Evolutionary conservation across 2,888 invertebrate species (phyloP).

Genomic region (Lasioglossum vierecki): DNA sequence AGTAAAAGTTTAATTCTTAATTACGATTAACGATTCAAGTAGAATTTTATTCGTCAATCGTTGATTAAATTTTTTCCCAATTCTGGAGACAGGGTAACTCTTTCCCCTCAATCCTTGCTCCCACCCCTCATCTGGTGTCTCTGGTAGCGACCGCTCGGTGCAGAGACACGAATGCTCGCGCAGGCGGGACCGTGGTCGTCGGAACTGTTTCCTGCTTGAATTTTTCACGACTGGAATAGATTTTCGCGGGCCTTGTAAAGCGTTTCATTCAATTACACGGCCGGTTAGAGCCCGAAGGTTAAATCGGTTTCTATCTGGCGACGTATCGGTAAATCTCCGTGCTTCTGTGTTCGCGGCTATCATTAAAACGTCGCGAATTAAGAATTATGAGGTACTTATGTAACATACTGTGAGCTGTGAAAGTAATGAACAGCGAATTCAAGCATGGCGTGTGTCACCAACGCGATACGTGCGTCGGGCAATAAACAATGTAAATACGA

Average conservation of each 20-base stretch:
- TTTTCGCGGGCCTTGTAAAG: constrained; percentile 10
- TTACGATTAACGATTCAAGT: too few relatives aligned
- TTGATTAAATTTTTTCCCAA: too few relatives aligned
- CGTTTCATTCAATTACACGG: constrained; percentile 30
- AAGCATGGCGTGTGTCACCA: constrained; percentile 53
- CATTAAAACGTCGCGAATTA: constrained; percentile 64
- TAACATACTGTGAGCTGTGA: constrained; percentile 56
- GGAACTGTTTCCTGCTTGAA: not conserved
- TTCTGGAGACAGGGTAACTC: too few relatives aligned
- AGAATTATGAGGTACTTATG: constrained; percentile 61
- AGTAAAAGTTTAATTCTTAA: too few relatives aligned
- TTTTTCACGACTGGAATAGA: not conserved
- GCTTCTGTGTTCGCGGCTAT: constrained; percentile 60
- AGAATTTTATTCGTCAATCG: too few relatives aligned
- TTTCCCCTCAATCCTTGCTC: too few relatives aligned
- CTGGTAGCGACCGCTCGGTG: not conserved
- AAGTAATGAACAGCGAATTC: constrained; percentile 61
- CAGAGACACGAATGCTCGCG: not conserved
- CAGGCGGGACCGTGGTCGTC: not conserved
- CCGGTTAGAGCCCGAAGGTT: constrained; percentile 7
- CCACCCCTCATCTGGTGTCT: too few relatives aligned
- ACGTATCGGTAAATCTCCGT: constrained; percentile 60
- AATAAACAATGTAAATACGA: constrained; percentile 63
- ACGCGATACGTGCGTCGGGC: constrained; percentile 48
- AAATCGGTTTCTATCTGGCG: constrained; percentile 39